Percentiles rank a stretch among this genome's conserved stretches.
Conservation (phyloP, 2,797 vertebrate species). For the Acipenser oxyrinchus region DNA sequence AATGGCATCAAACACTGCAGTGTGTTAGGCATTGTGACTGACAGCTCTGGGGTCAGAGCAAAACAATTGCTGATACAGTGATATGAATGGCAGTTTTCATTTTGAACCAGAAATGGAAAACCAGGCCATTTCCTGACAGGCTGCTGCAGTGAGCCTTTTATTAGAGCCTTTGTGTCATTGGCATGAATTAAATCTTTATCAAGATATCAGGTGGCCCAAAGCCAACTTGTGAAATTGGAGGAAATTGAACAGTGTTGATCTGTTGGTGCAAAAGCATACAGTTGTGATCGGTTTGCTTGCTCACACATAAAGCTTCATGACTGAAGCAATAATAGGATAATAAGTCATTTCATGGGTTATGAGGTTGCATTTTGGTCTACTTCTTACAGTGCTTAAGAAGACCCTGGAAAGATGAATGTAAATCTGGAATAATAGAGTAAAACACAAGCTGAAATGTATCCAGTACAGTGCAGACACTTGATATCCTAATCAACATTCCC, state of each 20-base stretch:
- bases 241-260: conserved; percentile 58
- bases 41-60: conserved; percentile 1
- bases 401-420: background rate
- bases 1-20: conserved; percentile 1
- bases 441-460: background rate
- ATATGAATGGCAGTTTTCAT: background rate
- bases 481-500: background rate
- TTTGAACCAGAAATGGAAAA: conserved; percentile 22
- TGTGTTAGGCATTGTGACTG: background rate
- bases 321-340: background rate
- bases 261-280: conserved; percentile 40
- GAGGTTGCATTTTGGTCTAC: background rate
- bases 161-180: conserved; percentile 34
- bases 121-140: conserved; percentile 33
- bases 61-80: conserved; percentile 5
- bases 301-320: conserved; percentile 46
- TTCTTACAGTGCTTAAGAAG: background rate
- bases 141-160: conserved; percentile 20
- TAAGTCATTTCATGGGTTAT: background rate
- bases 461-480: background rate
- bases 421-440: background rate
- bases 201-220: conserved; percentile 44
- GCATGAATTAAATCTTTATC: conserved; percentile 50
- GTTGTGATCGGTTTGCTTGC: conserved; percentile 47
- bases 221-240: conserved; percentile 45